Evolutionary conservation across 2,113 vertebrate species (phyloP), one percentile per base, ranked within the genome.

Genomic region (Brachirus orientalis): DNA sequence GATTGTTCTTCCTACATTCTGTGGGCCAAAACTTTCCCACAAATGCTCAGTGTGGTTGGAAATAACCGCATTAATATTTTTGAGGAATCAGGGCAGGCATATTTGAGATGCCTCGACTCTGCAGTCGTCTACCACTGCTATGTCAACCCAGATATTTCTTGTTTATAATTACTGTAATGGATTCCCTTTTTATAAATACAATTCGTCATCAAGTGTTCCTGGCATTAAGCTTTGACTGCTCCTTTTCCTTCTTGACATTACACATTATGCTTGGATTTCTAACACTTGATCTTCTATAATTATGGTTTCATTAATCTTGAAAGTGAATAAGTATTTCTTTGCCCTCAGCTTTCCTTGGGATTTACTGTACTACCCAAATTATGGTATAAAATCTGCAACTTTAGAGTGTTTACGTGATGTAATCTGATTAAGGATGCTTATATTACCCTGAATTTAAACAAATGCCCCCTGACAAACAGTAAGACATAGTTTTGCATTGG

Each of bases 221-320:
- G 28, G 28, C 28, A 28, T n/a, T n/a, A n/a, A n/a, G n/a, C 28
- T 28, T 28, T 28, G 28, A 6, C 28, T 28, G 28, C 6, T 28
- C 28, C 6, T 28, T 28, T 3, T 28, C 28, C 28, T 28, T 3
- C 28, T 6, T 28, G 28, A 28, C 28, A 28, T 4, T 28, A 6
- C 51, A 5, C 0, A 10, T 8, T 22, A 12, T 8, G 7, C 14
- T n/a, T 36, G 19, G 20, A 44, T 54, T 53, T 56, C 12, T 22
- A 38, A 51, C 3, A 28, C 52, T 64, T 35, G 10, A 51, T 44
- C 17, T 69, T 35, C 33, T 71, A 75, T 43, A 11, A 7, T 40
- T 44, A 28, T 17, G 46, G 20, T 4, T 67, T 18, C 17, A 53
- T 20, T 1, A 3, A 28, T 28, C 40, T 44, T 50, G 16, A 16